A percentile compares a stretch with the other conserved stretches of the same genome.
These are phyloP conservation scores for Xiphorhynchus erythropygius DNA, from an alignment of 2,797 vertebrate species.

Conservation along the genomic window DNA sequence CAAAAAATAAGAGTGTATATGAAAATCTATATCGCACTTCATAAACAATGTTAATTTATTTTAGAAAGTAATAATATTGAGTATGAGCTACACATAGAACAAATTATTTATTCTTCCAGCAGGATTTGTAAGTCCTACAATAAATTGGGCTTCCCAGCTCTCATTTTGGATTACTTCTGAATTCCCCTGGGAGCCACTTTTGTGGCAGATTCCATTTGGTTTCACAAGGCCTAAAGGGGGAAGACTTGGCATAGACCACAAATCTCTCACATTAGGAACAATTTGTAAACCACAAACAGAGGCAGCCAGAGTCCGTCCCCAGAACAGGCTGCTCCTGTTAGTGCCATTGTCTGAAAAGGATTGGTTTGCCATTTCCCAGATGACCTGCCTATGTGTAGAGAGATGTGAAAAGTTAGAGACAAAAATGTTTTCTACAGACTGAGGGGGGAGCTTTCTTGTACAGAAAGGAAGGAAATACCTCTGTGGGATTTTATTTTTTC, in stretches of 20 bases:
- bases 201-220: slow-evolving; percentile 79
- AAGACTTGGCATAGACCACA: slow-evolving; percentile 74
- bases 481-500: slow-evolving; percentile 82
- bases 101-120: slow-evolving; percentile 60
- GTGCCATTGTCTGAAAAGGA: slow-evolving; percentile 74
- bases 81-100: slow-evolving; percentile 28
- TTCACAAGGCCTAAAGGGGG: slow-evolving; percentile 71
- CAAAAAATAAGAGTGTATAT: not conserved
- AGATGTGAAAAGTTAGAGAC: slow-evolving; percentile 85
- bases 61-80: not conserved
- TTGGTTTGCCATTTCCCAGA: slow-evolving; percentile 78
- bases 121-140: slow-evolving; percentile 53
- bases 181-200: slow-evolving; percentile 72
- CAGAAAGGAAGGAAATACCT: slow-evolving; percentile 86
- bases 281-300: slow-evolving; percentile 75
- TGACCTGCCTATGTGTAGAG: slow-evolving; percentile 78
- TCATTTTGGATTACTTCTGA: slow-evolving; percentile 71
- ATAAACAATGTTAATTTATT: not conserved
- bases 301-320: slow-evolving; percentile 67
- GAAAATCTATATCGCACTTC: not conserved
- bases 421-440: slow-evolving; percentile 80
- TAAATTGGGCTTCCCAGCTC: slow-evolving; percentile 63
- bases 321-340: slow-evolving; percentile 78
- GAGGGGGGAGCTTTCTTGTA: slow-evolving; percentile 74
- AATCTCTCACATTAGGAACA: slow-evolving; percentile 76